A percentile compares a stretch with the other conserved stretches of the same genome.
Evolutionary conservation across 2,888 invertebrate species (phyloP).

Genomic region (Cosmopolites sordidus): DNA sequence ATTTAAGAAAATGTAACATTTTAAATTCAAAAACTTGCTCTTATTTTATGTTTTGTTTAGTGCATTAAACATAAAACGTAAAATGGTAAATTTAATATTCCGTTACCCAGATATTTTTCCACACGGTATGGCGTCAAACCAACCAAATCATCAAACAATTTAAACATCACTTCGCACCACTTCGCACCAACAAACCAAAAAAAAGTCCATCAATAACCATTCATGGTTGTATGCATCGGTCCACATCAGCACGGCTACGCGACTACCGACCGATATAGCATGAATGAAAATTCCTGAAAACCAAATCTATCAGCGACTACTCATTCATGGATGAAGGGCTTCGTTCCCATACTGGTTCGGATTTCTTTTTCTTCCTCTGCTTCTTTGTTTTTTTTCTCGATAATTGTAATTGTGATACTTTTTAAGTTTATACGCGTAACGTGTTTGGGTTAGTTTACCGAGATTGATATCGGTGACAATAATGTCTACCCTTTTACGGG

Average conservation of each 20-base stretch:
- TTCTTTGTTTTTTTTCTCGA: slow-evolving; percentile 25
- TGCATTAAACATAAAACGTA: no score
- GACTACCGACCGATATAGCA: slow-evolving; percentile 1
- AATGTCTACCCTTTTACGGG: no score
- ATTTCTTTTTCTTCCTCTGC: slow-evolving; percentile 20
- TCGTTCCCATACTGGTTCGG: slow-evolving; percentile 33
- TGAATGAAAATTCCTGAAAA: slow-evolving; percentile 22
- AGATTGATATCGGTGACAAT: no score
- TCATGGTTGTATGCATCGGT: slow-evolving; percentile 14
- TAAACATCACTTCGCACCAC: slow-evolving; percentile 3
- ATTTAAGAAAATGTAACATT: no score
- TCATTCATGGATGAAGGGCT: slow-evolving; percentile 40
- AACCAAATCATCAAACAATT: slow-evolving; percentile 4
- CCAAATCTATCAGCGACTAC: slow-evolving; percentile 26
- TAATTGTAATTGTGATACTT: slow-evolving; percentile 31
- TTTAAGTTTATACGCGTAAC: not conserved
- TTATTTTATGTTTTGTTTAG: no score
- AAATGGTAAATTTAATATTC: no score
- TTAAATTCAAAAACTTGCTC: no score
- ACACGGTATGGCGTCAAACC: not conserved
- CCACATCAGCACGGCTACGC: slow-evolving; percentile 12
- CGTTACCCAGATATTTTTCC: not conserved
- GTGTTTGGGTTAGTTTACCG: not conserved
- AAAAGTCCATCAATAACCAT: slow-evolving; percentile 7
- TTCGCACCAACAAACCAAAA: slow-evolving; percentile 10